Conservation (phyloP, 1,140 invertebrate species). For the Drosophila insularis region DNA sequence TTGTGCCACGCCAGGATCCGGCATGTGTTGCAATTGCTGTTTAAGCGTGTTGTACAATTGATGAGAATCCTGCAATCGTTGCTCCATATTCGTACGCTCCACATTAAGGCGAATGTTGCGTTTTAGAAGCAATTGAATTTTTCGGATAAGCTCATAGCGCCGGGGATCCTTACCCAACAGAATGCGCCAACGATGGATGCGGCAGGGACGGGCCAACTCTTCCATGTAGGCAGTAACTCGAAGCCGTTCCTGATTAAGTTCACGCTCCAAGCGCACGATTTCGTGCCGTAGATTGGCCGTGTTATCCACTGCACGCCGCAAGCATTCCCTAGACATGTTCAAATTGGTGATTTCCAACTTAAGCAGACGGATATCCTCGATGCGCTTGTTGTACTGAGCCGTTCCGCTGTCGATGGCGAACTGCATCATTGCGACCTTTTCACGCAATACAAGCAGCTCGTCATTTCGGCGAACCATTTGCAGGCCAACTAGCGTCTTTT, state of each 20-base stretch:
- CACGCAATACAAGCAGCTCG: slow-evolving; percentile 87
- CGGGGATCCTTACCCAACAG: slow-evolving; percentile 88
- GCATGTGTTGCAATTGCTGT: slow-evolving; percentile 17
- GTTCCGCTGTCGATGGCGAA: slow-evolving; percentile 86
- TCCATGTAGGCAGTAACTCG: slow-evolving; percentile 89
- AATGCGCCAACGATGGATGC: slow-evolving; percentile 90
- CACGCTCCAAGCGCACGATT: slow-evolving; percentile 88
- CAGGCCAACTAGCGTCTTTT: slow-evolving; percentile 88
- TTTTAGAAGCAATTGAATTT: slow-evolving; percentile 87
- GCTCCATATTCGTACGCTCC: slow-evolving; percentile 24
- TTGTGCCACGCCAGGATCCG: slow-evolving; percentile 21
- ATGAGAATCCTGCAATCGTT: slow-evolving; percentile 16
- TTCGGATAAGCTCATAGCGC: slow-evolving; percentile 86
- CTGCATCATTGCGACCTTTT: slow-evolving; percentile 88
- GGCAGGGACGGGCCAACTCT: slow-evolving; percentile 90
- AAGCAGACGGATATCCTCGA: slow-evolving; percentile 90
- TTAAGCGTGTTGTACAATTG: slow-evolving; percentile 37
- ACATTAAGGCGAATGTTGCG: slow-evolving; percentile 44
- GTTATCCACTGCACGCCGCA: slow-evolving; percentile 85
- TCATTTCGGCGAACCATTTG: slow-evolving; percentile 89
- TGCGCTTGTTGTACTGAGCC: slow-evolving; percentile 86
- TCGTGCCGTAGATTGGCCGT: slow-evolving; percentile 86
- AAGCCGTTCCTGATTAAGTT: slow-evolving; percentile 88
- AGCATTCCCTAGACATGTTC: slow-evolving; percentile 85
- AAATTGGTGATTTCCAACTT: slow-evolving; percentile 89